Evolutionary conservation across 2,797 vertebrate species (phyloP), one percentile per base, ranked within the genome.

Genomic region (Pseudopleuronectes americanus): DNA sequence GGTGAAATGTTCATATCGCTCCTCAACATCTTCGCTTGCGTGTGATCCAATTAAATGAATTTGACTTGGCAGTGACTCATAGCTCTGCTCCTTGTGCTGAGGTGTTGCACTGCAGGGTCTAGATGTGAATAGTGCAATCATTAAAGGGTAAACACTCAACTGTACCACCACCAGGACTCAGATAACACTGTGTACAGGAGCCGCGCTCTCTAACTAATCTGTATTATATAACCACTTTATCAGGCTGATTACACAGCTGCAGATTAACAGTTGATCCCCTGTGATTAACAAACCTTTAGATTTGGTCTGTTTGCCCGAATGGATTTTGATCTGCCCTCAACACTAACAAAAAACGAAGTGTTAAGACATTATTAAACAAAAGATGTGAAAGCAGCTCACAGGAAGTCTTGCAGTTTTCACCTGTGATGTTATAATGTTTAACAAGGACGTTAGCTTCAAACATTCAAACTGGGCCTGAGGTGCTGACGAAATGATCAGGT

Each of bases 41-140:
- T 67, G 57, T 38, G 41, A 62, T 68, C 73, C 31, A 70, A 57
- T 70, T 77, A 68, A 69, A 58, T 17, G 0, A 54, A 57, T 56
- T 68, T 68, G 57, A 72, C 54, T 71, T 71, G 31, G 55, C 19
- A 26, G 24, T 12, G 64, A 57, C 51, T 60, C 70, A 7, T 14
- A 62, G 28, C 36, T 45, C 38, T 38, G 8, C 26, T 1, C 17
- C 48, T 48, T 57, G 41, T 33, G 22, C 22, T 58, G 38, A 71
- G 24, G 33, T 65, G 13, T 67, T 52, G 38, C 41, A 52, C 21
- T 43, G 59, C 21, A 12, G 33, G 8, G 43, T 45, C 43, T 19
- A 8, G 19, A 19, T 45, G 17, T 51, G 23, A 65, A 57, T 31
- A n/a, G 38, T 64, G 49, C 57, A 63, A 26, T 24, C 56, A 61